phyloP scores from a whole-genome alignment of 2,888 invertebrate genomes.

The Eudemis profundana region DNA sequence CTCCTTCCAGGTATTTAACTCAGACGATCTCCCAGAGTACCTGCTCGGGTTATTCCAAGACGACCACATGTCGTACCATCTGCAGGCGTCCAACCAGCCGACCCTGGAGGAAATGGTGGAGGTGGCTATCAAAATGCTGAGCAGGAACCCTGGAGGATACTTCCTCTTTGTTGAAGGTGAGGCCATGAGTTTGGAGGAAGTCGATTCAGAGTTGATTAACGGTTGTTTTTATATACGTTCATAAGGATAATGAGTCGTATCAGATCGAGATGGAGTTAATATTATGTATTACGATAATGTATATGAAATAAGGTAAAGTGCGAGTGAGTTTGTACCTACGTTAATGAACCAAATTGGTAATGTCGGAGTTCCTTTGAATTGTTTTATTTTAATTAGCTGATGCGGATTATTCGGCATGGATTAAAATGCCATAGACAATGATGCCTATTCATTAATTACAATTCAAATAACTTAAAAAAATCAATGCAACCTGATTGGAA shows the following conservation, averaged over 20 bases:
- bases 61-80: constrained; percentile 89
- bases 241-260: constrained; percentile 7
- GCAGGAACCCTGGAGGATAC: constrained; percentile 87
- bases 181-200: constrained; percentile 5
- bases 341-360: too few relatives aligned
- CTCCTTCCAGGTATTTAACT: constrained; percentile 65
- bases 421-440: too few relatives aligned
- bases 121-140: constrained; percentile 88
- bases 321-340: too few relatives aligned
- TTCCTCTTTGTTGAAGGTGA: constrained; percentile 90
- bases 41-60: constrained; percentile 89
- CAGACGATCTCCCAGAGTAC: constrained; percentile 85
- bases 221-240: not conserved
- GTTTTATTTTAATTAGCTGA: too few relatives aligned
- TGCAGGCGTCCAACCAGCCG: constrained; percentile 88
- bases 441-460: too few relatives aligned
- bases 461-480: too few relatives aligned
- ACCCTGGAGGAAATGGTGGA: constrained; percentile 90
- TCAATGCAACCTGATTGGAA: too few relatives aligned
- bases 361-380: too few relatives aligned
- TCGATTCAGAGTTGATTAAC: not conserved
- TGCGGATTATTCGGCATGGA: too few relatives aligned
- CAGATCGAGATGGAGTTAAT: not conserved
- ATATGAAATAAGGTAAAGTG: too few relatives aligned
- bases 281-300: too few relatives aligned